A percentile compares a stretch with the other conserved stretches of the same genome.
Evolutionary conservation across 2,113 vertebrate genomes (phyloP).

Genomic region (Esox niger): DNA sequence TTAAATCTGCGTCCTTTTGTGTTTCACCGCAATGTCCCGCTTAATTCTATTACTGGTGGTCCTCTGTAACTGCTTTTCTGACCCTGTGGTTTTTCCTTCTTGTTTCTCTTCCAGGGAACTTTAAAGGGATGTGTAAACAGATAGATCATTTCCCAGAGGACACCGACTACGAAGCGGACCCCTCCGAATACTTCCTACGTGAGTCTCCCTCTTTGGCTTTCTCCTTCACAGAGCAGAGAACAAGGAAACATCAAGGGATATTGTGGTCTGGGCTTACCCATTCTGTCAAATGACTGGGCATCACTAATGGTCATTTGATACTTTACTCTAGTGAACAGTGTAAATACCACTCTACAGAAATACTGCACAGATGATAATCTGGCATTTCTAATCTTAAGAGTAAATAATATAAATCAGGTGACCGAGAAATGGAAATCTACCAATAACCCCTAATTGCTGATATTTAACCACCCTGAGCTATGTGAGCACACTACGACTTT

Average conservation of each 20-base stretch:
- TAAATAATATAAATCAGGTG: no score
- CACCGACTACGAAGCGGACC: conserved; percentile 95
- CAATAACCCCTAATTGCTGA: neutral
- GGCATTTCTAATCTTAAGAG: no score
- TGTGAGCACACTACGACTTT: neutral
- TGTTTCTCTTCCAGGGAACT: conserved; percentile 86
- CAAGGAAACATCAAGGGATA: no score
- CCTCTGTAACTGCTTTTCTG: neutral
- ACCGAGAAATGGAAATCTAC: no score
- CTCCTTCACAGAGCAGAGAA: neutral
- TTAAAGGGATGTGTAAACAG: conserved; percentile 99
- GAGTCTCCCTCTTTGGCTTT: conserved; percentile 67
- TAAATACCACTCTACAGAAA: no score
- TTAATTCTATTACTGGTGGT: neutral
- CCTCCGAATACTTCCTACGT: conserved; percentile 99
- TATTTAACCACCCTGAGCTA: neutral
- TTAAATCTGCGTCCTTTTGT: neutral
- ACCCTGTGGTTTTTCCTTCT: conserved; percentile 31
- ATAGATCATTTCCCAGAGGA: conserved; percentile 99
- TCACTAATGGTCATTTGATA: no score
- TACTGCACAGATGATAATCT: no score
- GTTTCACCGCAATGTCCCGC: neutral
- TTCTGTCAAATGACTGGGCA: no score
- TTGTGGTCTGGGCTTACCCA: no score
- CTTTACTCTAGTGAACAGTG: no score